These are phyloP conservation scores for Metopolophium dirhodum DNA, from an alignment of 1,140 invertebrate species.

Conservation along the genomic window DNA sequence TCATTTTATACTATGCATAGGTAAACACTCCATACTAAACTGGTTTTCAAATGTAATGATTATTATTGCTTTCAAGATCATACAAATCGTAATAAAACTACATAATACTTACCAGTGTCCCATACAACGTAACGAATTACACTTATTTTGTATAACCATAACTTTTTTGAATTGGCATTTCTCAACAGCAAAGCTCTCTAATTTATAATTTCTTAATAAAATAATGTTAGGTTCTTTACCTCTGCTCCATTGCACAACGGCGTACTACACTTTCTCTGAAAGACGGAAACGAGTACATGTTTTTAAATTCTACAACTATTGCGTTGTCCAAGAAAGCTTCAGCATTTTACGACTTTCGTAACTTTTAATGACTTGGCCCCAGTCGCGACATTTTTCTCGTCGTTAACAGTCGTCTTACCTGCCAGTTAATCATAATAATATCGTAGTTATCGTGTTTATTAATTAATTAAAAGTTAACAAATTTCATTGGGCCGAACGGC, in stretches of 20 bases:
- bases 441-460: not conserved
- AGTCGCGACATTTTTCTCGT: not conserved
- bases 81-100: not conserved
- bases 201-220: not conserved
- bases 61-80: not conserved
- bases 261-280: not conserved
- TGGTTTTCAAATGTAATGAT: not conserved
- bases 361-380: not conserved
- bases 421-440: not conserved
- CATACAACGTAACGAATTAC: not conserved
- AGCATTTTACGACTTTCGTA: not conserved
- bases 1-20: too few relatives aligned
- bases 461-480: conserved; percentile 9
- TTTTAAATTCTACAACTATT: not conserved
- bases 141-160: not conserved
- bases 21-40: not conserved
- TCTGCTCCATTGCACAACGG: not conserved
- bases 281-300: not conserved
- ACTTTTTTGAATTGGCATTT: not conserved
- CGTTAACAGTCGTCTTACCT: not conserved
- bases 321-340: not conserved
- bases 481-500: not conserved
- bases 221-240: not conserved
- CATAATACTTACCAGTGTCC: not conserved
- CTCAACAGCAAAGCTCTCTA: not conserved